phyloP scores from a whole-genome alignment of 2,113 vertebrate species.

The Regulus satrapa region DNA sequence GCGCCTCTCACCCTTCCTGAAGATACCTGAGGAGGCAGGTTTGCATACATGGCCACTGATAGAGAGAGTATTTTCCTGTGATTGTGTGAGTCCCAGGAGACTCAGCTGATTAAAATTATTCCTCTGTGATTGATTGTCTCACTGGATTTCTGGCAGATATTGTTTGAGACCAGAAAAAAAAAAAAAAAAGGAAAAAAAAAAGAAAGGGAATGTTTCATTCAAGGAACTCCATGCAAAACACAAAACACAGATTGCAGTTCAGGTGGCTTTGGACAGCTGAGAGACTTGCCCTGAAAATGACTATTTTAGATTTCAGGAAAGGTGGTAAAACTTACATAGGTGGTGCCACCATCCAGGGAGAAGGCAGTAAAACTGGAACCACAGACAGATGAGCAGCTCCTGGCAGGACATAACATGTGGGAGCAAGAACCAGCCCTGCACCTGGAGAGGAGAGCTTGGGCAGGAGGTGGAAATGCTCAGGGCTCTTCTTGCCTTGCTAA shows the following conservation, averaged over 20 bases:
- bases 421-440: accelerated
- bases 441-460: not conserved
- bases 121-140: not conserved
- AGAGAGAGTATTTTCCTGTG: not conserved
- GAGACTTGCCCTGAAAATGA: not conserved
- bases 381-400: not conserved
- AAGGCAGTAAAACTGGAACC: not conserved
- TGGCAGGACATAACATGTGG: accelerated
- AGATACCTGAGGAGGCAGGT: not conserved
- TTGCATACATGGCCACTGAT: accelerated
- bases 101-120: not conserved
- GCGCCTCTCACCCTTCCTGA: not conserved
- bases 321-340: not conserved
- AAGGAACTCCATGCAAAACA: not conserved
- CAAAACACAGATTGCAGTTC: not conserved
- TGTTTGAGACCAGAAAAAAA: not conserved
- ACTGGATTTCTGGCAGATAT: not conserved
- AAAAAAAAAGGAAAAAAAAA: not conserved
- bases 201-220: not conserved
- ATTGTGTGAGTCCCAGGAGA: not conserved
- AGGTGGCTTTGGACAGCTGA: not conserved
- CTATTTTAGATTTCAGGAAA: not conserved
- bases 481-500: not conserved
- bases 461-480: not conserved
- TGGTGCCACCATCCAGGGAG: not conserved